phyloP scores from a whole-genome alignment of 2,888 invertebrate species.

The Girardia tigrina region DNA sequence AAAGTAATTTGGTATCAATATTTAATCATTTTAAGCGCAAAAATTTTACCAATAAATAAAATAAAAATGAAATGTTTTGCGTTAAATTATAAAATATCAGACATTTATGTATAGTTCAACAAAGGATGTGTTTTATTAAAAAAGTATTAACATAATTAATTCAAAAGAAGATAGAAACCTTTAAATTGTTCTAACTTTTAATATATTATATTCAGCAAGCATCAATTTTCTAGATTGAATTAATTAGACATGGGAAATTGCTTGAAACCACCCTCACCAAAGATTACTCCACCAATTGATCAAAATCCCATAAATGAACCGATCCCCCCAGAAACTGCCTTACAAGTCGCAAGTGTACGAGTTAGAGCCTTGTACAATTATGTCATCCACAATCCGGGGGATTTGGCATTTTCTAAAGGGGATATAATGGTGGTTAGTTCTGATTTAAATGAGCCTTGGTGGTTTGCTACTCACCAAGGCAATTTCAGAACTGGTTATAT shows the following conservation, averaged over 20 bases:
- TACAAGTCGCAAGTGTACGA: not conserved
- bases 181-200: no score
- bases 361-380: constrained; percentile 73
- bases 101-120: no score
- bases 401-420: constrained; percentile 81
- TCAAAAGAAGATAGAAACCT: no score
- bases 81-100: no score
- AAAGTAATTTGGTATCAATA: no score
- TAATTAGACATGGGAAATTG: not conserved
- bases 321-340: not conserved
- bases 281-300: not conserved
- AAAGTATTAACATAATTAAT: no score
- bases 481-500: constrained; percentile 78
- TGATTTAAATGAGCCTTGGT: constrained; percentile 74
- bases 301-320: not conserved
- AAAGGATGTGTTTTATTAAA: no score
- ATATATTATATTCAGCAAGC: not conserved
- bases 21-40: no score
- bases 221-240: not conserved
- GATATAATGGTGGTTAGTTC: constrained; percentile 87
- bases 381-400: constrained; percentile 80
- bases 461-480: constrained; percentile 73
- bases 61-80: no score
- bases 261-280: not conserved
- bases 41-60: no score